A percentile compares a stretch with the other conserved stretches of the same genome.
Conservation (phyloP, 64 coral and sea anemone species). For the Montipora efflorescens region DNA sequence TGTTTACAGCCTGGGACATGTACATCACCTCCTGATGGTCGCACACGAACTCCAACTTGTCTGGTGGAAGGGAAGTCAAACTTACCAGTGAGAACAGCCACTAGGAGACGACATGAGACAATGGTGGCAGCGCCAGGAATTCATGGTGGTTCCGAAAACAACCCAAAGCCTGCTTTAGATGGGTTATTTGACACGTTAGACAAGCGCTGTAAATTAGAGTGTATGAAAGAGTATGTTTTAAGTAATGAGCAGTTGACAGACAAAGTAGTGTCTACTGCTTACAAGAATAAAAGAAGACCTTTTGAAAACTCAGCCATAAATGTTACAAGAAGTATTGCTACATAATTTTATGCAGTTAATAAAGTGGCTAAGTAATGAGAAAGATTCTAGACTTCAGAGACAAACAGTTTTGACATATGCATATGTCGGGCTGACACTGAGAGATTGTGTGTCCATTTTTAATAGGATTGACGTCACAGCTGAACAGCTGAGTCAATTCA, state of each 20-base stretch:
- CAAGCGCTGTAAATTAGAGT: conserved; percentile 64
- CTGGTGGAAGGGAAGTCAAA: conserved; percentile 47
- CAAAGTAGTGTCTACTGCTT: conserved; percentile 28
- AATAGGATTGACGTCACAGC: conserved; percentile 46
- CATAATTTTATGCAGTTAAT: conserved; percentile 56
- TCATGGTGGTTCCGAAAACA: conserved; percentile 72
- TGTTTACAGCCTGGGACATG: background rate
- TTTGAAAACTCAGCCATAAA: too few relatives aligned
- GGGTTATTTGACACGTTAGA: conserved; percentile 62
- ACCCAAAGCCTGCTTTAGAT: conserved; percentile 64
- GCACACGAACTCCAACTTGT: conserved; percentile 67
- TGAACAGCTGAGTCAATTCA: conserved; percentile 1
- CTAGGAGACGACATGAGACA: conserved; percentile 66
- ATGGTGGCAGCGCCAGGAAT: conserved; percentile 26
- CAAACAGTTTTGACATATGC: conserved; percentile 24
- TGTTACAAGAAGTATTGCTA: conserved; percentile 67
- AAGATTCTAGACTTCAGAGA: conserved; percentile 20
- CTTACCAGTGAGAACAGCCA: conserved; percentile 10
- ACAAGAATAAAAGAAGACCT: conserved; percentile 6
- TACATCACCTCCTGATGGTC: background rate
- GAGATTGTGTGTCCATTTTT: conserved; percentile 54
- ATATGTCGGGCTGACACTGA: conserved; percentile 51
- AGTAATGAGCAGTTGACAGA: conserved; percentile 47
- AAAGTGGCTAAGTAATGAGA: conserved; percentile 42
- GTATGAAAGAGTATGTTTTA: conserved; percentile 63